Conservation (phyloP, 2,888 invertebrate genomes). For the Andrena trimmerana region DNA sequence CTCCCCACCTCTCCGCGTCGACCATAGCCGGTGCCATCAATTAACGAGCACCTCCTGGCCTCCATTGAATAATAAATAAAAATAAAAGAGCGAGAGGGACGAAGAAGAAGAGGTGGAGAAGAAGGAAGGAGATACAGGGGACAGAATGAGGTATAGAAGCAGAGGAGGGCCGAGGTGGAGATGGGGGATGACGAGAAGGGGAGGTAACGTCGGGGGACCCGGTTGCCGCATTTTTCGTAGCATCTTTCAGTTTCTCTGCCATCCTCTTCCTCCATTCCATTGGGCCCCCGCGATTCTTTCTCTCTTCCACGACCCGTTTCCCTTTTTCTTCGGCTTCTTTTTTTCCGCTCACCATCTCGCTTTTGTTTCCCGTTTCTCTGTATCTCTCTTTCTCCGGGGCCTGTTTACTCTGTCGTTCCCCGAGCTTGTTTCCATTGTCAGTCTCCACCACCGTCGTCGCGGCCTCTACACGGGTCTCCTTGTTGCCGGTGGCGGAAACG, state of each 20-base stretch:
- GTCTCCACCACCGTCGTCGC: slow-evolving; percentile 62
- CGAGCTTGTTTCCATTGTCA: slow-evolving; percentile 75
- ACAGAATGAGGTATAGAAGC: slow-evolving; percentile 61
- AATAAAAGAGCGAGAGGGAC: slow-evolving; percentile 68
- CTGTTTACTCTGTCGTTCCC: slow-evolving; percentile 44
- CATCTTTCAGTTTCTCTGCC: slow-evolving; percentile 61
- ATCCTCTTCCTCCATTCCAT: slow-evolving; percentile 60
- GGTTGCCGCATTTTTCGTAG: slow-evolving; percentile 79
- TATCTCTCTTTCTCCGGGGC: slow-evolving; percentile 27
- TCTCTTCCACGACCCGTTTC: slow-evolving; percentile 10
- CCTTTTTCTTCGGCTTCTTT: slow-evolving; percentile 14
- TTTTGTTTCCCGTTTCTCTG: slow-evolving; percentile 49
- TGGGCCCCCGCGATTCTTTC: slow-evolving; percentile 30
- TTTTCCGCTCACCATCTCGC: slow-evolving; percentile 28
- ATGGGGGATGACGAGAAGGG: slow-evolving; percentile 18
- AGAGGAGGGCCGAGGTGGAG: slow-evolving; percentile 53
- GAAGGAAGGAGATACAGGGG: slow-evolving; percentile 27
- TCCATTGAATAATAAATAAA: slow-evolving; percentile 84
- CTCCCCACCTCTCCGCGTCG: slow-evolving; percentile 56
- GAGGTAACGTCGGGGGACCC: slow-evolving; percentile 58
- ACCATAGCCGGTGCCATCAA: slow-evolving; percentile 81
- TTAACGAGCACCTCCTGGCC: slow-evolving; percentile 83
- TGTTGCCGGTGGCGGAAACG: slow-evolving; percentile 59
- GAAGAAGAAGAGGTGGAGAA: slow-evolving; percentile 13
- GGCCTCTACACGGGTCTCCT: slow-evolving; percentile 65